A percentile compares a stretch with the other conserved stretches of the same genome.
These are phyloP conservation scores for Emesis furor DNA, from an alignment of 2,888 invertebrate genomes.

Conservation along the genomic window DNA sequence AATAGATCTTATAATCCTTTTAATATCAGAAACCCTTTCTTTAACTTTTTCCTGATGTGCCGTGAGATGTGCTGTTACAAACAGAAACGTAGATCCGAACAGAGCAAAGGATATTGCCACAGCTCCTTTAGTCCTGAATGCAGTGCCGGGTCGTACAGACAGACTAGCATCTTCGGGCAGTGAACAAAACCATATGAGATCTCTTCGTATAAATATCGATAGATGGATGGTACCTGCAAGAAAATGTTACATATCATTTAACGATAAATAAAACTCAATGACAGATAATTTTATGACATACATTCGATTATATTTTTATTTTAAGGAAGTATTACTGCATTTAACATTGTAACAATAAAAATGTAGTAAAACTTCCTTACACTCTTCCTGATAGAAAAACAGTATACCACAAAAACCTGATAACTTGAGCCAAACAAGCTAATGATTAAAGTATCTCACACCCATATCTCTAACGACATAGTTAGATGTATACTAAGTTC, in stretches of 20 bases:
- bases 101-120: slow-evolving; percentile 98
- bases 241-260: neutral
- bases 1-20: slow-evolving; percentile 95
- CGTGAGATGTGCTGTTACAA: slow-evolving; percentile 98
- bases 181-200: slow-evolving; percentile 99
- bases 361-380: too few species aligned
- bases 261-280: too few species aligned
- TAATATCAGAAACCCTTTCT: slow-evolving; percentile 96
- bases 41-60: slow-evolving; percentile 98
- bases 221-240: slow-evolving; percentile 96
- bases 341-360: too few species aligned
- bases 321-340: too few species aligned
- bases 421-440: too few species aligned
- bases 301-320: too few species aligned
- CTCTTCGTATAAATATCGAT: slow-evolving; percentile 97
- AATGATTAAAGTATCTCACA: too few species aligned
- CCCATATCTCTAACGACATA: too few species aligned
- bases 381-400: too few species aligned
- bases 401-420: too few species aligned
- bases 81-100: slow-evolving; percentile 98
- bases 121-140: slow-evolving; percentile 98
- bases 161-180: slow-evolving; percentile 97
- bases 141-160: slow-evolving; percentile 97
- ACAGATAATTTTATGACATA: too few species aligned
- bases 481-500: too few species aligned